Conservation (phyloP, 2,888 invertebrate genomes). For the Scrobipalpa costella region DNA sequence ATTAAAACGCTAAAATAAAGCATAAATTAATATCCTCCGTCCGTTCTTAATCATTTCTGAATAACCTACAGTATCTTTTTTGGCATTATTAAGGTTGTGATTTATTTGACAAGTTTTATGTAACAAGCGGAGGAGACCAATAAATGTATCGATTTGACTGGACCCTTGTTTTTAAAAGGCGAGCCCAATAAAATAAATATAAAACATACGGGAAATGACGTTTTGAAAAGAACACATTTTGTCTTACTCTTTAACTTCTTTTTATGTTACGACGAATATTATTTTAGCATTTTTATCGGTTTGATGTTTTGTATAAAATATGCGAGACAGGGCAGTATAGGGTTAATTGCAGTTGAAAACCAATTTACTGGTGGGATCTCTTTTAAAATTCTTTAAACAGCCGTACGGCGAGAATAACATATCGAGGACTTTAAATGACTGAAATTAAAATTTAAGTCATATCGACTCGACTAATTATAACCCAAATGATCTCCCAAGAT, state of each 20-base stretch:
- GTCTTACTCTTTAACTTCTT: slow-evolving; percentile 29
- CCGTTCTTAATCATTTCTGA: slow-evolving; percentile 63
- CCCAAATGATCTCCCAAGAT: background rate
- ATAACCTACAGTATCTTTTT: slow-evolving; percentile 65
- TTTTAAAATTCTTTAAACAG: slow-evolving; percentile 12
- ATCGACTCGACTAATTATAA: background rate
- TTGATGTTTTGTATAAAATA: slow-evolving; percentile 24
- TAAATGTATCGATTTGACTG: slow-evolving; percentile 65
- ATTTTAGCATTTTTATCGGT: slow-evolving; percentile 29
- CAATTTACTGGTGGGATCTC: slow-evolving; percentile 45
- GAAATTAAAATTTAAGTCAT: slow-evolving; percentile 15
- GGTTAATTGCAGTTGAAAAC: slow-evolving; percentile 43
- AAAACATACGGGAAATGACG: slow-evolving; percentile 51
- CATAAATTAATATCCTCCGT: slow-evolving; percentile 35
- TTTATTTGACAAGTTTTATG: slow-evolving; percentile 65
- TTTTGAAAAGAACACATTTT: slow-evolving; percentile 46
- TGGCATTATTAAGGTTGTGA: slow-evolving; percentile 70
- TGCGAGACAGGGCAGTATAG: slow-evolving; percentile 18
- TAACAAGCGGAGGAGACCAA: slow-evolving; percentile 63
- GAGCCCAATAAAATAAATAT: slow-evolving; percentile 60
- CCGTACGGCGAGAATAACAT: slow-evolving; percentile 6
- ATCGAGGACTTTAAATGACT: slow-evolving; percentile 18
- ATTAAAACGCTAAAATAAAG: slow-evolving; percentile 28
- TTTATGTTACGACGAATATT: slow-evolving; percentile 30
- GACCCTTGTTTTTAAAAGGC: slow-evolving; percentile 66